phyloP scores from a whole-genome alignment of 2,113 vertebrate species.

The Microcebus tavaratra region DNA sequence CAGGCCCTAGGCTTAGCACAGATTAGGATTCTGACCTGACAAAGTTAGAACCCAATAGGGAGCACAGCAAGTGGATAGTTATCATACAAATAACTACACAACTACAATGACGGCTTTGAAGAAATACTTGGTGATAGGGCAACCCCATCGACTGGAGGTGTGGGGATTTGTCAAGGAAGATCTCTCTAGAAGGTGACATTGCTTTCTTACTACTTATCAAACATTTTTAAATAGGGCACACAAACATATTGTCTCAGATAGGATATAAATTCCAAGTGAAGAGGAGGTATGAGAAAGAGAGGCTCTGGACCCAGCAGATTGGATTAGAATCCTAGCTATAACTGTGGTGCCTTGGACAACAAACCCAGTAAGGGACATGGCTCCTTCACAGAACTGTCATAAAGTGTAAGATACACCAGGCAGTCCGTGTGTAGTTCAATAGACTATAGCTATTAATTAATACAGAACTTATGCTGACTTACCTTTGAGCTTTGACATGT shows the following conservation, averaged over 20 bases:
- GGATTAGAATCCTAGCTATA: background rate
- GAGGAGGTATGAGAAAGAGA: background rate
- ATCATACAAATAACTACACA: background rate
- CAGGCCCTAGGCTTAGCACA: background rate
- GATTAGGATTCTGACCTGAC: background rate
- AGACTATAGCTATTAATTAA: background rate
- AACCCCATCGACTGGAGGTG: background rate
- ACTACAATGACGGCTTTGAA: background rate
- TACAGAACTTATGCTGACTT: background rate
- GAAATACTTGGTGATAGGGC: background rate
- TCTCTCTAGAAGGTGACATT: background rate
- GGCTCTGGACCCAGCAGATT: background rate
- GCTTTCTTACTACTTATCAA: background rate
- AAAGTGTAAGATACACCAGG: background rate
- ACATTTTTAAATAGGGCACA: background rate
- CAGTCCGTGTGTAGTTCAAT: background rate
- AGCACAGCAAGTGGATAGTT: background rate
- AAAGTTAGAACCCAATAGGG: background rate
- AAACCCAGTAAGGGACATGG: background rate
- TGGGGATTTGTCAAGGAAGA: background rate
- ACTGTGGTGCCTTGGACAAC: background rate
- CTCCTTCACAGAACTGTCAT: background rate
- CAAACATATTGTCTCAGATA: background rate
- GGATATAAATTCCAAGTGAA: background rate
- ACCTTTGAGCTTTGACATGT: background rate